Evolutionary conservation across 2,888 invertebrate genomes (phyloP).

Genomic region (Oscheius myriophilus): DNA sequence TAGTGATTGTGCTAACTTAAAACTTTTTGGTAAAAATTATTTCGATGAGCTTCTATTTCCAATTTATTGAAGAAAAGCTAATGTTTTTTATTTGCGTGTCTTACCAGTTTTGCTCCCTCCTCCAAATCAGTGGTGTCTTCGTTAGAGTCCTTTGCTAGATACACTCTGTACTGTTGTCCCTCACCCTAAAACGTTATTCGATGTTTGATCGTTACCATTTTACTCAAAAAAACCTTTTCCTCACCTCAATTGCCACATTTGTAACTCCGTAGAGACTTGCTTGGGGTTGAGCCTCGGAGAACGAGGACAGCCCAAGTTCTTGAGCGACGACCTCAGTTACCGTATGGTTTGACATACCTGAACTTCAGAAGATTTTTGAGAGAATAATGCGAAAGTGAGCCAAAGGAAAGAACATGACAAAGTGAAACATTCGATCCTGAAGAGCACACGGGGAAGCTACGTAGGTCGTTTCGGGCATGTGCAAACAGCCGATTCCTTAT

Average conservation of each 20-base stretch:
- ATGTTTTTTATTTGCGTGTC: too few species aligned
- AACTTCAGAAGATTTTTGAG: background rate
- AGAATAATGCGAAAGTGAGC: background rate
- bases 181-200: conserved; percentile 10
- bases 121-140: conserved; percentile 40
- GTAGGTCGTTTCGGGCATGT: conserved; percentile 19
- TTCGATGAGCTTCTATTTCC: too few species aligned
- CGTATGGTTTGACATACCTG: background rate
- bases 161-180: conserved; percentile 34
- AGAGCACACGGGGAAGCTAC: conserved; percentile 11
- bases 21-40: too few species aligned
- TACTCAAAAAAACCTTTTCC: background rate
- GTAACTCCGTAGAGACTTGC: conserved; percentile 44
- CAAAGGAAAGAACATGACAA: background rate
- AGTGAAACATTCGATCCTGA: background rate
- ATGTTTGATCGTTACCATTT: too few species aligned
- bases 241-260: conserved; percentile 39
- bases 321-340: conserved; percentile 33
- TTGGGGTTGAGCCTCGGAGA: conserved; percentile 24
- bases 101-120: conserved; percentile 43
- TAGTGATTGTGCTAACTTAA: too few species aligned
- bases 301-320: conserved; percentile 34
- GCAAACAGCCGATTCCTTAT: conserved; percentile 30
- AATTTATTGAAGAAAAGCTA: too few species aligned
- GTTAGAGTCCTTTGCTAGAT: conserved; percentile 42